Evolutionary conservation across 2,113 vertebrate genomes (phyloP), one percentile per base, ranked within the genome.

Genomic region (Hippocampus barbouri): DNA sequence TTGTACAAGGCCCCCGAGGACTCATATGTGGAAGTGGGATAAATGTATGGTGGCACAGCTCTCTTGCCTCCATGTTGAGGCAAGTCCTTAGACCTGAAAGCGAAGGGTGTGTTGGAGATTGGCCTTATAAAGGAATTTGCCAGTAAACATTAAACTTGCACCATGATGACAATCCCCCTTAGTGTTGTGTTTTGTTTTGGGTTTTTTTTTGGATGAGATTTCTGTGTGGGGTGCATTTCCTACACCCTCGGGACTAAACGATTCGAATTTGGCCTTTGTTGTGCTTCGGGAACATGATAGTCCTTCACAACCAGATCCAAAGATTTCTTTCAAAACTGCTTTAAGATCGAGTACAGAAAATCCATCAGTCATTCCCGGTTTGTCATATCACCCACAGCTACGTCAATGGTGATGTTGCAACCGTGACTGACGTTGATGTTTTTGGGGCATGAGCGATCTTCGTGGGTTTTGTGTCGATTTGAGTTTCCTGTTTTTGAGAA

Each of bases 1-100:
- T 68, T 59, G 56, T 63, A 43, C 49, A 18, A 12, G 15, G 45
- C 12, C 15, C 16, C 65, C 45, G 23, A 40, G 38, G n/a, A 45
- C 63, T 65, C 18, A 0, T 11, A 7, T 43, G 38, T 64, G 3
- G 47, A 66, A 66, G 43, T 66, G 41, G 14, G 27, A 43, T 47
- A 25, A 47, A 41, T 38, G 23, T n/a, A 45, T 45, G 12, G 40
- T 5, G 5, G 40, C n/a, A 43, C n/a, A 66, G 64, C 7, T 66
- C 41, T 45, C 15, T 14, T 79, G 78, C 81, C 83, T 43, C 63
- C 91, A 60, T 92, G 94, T 88, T 86, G 85, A 14, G 40, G 83
- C 94, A 92, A 93, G 94, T 87, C 87, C 72, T 71, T 89, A 49
- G 79, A 88, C 78, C 0, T 91, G 85, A 87, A 91, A 92, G 83